Conservation (phyloP, 1,140 invertebrate genomes). For the Rhyzopertha dominica region DNA sequence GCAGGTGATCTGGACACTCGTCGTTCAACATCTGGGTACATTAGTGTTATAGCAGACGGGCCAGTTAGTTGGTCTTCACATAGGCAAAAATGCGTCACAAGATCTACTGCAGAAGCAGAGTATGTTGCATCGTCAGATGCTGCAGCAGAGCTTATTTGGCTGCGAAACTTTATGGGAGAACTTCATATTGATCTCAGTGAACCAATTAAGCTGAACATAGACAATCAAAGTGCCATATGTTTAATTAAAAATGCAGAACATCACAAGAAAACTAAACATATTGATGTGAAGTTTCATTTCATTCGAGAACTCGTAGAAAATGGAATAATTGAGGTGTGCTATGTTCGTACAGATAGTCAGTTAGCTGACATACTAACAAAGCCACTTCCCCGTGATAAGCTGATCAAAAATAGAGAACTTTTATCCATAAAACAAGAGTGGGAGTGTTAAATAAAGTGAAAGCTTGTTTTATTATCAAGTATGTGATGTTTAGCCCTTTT, state of each 20-base stretch:
- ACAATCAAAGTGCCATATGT: conserved; percentile 31
- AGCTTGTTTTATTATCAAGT: too few species aligned
- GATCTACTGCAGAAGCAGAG: conserved; percentile 46
- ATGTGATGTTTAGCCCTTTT: too few species aligned
- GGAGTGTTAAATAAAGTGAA: too few species aligned
- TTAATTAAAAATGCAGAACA: conserved; percentile 31
- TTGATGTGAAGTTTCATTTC: conserved; percentile 36
- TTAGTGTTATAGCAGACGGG: conserved; percentile 36
- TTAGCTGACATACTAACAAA: conserved; percentile 14
- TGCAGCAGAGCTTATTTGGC: conserved; percentile 36
- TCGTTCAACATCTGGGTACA: conserved; percentile 38
- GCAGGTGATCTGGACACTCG: conserved; percentile 33
- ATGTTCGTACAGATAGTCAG: conserved; percentile 8
- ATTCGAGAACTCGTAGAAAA: conserved; percentile 28
- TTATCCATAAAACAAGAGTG: too few species aligned
- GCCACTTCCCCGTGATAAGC: conserved; percentile 7
- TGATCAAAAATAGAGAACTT: too few species aligned
- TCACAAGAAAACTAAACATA: conserved; percentile 39
- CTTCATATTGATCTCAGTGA: conserved; percentile 10
- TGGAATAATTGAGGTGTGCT: conserved; percentile 5
- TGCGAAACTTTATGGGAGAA: conserved; percentile 29
- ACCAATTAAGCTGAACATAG: conserved; percentile 6
- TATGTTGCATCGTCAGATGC: conserved; percentile 35
- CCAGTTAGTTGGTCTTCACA: conserved; percentile 40
- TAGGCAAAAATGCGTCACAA: conserved; percentile 36